Conservation (phyloP, 2,113 vertebrate species). For the Pongo abelii region DNA sequence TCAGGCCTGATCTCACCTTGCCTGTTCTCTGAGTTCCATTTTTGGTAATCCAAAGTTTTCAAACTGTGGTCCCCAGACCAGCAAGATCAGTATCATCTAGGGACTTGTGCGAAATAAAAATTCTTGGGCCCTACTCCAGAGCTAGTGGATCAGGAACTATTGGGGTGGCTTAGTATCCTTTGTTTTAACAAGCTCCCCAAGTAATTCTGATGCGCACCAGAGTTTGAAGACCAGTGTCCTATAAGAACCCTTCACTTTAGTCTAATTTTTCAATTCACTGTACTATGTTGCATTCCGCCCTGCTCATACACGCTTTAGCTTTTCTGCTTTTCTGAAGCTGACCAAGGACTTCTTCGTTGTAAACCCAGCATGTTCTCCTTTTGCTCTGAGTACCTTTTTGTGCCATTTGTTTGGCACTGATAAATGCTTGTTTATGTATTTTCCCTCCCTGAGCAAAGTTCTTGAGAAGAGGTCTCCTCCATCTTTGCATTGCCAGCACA, state of each 20-base stretch:
- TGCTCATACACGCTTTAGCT: neutral
- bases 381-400: neutral
- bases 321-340: neutral
- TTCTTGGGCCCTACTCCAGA: neutral
- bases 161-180: neutral
- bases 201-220: neutral
- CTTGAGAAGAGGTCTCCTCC: neutral
- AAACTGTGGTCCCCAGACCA: neutral
- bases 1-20: neutral
- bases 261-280: neutral
- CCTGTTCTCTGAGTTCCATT: neutral
- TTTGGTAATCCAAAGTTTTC: neutral
- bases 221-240: neutral
- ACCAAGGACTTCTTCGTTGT: neutral
- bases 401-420: neutral
- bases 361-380: neutral
- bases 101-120: neutral
- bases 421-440: neutral
- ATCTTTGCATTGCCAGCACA: neutral
- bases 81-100: neutral
- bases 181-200: neutral
- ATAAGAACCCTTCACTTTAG: neutral
- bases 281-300: neutral
- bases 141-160: neutral
- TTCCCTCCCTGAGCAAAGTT: neutral